Conservation (phyloP, 1,140 invertebrate genomes). For the Teleopsis dalmanni region DNA sequence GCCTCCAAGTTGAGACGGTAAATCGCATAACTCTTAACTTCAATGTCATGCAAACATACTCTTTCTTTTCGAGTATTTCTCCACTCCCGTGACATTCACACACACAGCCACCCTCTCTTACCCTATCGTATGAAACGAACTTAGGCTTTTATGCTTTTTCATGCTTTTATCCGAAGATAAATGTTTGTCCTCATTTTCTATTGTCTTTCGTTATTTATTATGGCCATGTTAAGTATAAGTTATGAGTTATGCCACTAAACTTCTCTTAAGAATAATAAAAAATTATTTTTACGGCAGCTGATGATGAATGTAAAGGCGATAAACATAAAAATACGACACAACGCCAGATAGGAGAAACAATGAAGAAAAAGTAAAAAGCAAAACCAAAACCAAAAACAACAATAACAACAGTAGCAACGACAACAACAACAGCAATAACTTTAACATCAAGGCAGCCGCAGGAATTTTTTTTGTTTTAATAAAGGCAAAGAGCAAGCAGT, state of each 20-base stretch:
- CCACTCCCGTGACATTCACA: no score
- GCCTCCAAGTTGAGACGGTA: no score
- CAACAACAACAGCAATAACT: neutral
- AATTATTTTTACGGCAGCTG: neutral
- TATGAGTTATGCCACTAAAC: conserved; percentile 11
- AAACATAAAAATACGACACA: neutral
- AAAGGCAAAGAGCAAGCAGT: no score
- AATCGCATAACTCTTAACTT: no score
- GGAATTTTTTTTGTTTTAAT: no score
- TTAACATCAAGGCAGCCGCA: neutral
- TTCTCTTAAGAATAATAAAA: neutral
- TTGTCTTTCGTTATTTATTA: conserved; percentile 15
- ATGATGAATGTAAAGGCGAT: neutral
- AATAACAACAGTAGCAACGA: neutral
- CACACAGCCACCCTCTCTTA: no score
- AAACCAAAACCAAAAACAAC: conserved; percentile 2
- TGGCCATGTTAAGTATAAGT: conserved; percentile 13
- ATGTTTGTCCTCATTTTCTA: conserved; percentile 15
- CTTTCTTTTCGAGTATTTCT: no score
- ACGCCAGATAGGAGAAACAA: neutral
- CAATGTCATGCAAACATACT: no score
- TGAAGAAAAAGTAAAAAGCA: neutral
- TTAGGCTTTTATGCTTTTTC: no score
- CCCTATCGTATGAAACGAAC: no score
- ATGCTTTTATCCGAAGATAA: conserved; percentile 10